phyloP scores from a whole-genome alignment of 1,140 invertebrate genomes.

The Trichonephila inaurata region DNA sequence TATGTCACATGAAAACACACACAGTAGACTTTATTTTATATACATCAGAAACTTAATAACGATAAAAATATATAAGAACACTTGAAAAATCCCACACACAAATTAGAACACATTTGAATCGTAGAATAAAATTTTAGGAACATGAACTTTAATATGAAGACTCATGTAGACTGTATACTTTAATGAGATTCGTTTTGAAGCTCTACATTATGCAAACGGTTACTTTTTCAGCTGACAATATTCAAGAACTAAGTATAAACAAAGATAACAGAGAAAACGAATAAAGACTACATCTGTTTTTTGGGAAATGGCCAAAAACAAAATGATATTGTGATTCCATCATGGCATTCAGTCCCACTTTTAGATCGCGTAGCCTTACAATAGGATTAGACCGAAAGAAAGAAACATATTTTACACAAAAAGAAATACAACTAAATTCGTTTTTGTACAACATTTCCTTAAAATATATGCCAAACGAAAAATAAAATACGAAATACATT shows the following conservation, averaged over 20 bases:
- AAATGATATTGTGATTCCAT: constrained; percentile 33
- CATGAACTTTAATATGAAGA: background rate
- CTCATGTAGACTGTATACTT: background rate
- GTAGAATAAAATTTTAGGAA: too few relatives aligned
- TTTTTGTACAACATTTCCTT: background rate
- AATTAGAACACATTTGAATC: too few relatives aligned
- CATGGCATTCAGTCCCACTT: background rate
- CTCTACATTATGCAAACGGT: background rate
- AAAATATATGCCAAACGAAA: constrained; percentile 1
- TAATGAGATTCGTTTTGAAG: constrained; percentile 9
- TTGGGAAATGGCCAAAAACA: constrained; percentile 17
- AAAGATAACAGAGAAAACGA: background rate
- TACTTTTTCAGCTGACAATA: background rate
- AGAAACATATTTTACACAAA: background rate
- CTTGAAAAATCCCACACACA: too few relatives aligned
- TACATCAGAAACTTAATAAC: too few relatives aligned
- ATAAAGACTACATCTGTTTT: background rate
- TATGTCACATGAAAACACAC: too few relatives aligned
- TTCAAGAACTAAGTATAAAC: background rate
- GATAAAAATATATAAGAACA: too few relatives aligned
- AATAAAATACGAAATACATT: background rate
- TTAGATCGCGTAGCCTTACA: background rate
- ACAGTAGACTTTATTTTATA: too few relatives aligned
- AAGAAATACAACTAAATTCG: constrained; percentile 1
- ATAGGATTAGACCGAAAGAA: constrained; percentile 3